phyloP scores from a whole-genome alignment of 2,797 vertebrate genomes.

The Acanthurus lineatus region DNA sequence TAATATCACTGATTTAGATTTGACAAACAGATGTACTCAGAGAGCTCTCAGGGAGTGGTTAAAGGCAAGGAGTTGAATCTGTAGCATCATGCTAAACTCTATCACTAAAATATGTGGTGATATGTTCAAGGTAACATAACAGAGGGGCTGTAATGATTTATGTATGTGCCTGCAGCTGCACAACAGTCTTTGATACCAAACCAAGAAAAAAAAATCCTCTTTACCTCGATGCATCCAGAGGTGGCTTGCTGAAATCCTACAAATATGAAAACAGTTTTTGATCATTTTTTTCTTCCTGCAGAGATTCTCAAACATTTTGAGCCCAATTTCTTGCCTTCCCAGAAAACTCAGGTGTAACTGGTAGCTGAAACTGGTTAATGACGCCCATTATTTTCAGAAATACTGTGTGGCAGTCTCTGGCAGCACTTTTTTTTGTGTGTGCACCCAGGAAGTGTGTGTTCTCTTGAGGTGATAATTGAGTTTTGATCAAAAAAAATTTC shows the following conservation, averaged over 20 bases:
- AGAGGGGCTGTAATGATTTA: background rate
- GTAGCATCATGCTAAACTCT: background rate
- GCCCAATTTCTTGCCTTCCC: conserved; percentile 7
- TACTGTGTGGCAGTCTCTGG: background rate
- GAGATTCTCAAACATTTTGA: conserved; percentile 2
- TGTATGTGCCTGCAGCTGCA: background rate
- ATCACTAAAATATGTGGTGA: background rate
- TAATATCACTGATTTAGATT: conserved; percentile 18
- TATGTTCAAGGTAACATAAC: conserved; percentile 4
- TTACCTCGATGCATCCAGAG: conserved; percentile 7
- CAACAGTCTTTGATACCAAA: conserved; percentile 26
- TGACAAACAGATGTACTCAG: background rate
- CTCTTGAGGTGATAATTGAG: background rate
- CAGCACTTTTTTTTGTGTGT: background rate
- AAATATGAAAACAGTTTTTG: background rate
- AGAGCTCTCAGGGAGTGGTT: background rate
- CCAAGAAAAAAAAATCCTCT: conserved; percentile 9
- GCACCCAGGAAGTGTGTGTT: background rate
- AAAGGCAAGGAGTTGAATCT: background rate
- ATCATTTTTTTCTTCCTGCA: conserved; percentile 3
- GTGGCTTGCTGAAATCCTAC: background rate
- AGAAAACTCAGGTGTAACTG: background rate
- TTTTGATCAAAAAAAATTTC: background rate
- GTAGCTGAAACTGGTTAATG: background rate
- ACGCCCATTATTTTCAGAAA: conserved; percentile 10